Evolutionary conservation across 2,797 vertebrate species (phyloP).

Genomic region (Micropoecilia bifurca): DNA sequence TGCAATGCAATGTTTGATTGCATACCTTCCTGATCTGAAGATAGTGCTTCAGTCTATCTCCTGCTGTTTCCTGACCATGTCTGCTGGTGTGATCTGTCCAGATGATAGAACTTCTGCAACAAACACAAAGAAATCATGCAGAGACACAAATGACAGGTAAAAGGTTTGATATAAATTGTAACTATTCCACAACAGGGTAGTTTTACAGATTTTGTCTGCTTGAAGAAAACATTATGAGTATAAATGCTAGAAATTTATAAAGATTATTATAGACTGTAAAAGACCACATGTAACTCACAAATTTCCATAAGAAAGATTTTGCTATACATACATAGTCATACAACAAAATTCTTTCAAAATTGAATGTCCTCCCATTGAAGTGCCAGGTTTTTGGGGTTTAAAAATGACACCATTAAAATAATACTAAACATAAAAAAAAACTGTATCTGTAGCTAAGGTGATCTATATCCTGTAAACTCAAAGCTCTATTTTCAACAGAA

Average conservation of each 20-base stretch:
- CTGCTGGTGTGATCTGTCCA: conserved; percentile 1
- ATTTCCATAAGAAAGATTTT: background rate
- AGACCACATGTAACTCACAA: background rate
- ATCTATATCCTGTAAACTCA: background rate
- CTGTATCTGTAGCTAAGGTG: no score
- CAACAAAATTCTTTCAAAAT: background rate
- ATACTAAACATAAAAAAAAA: background rate
- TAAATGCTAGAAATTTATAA: background rate
- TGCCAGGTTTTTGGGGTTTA: background rate
- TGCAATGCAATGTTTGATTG: conserved; percentile 11
- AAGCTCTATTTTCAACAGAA: no score
- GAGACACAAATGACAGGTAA: background rate
- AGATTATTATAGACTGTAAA: background rate
- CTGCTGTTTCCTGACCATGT: background rate
- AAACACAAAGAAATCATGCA: background rate
- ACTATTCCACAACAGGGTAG: background rate
- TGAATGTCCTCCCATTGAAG: background rate
- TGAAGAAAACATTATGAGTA: background rate
- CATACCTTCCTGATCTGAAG: background rate
- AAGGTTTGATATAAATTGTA: background rate
- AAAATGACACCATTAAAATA: background rate
- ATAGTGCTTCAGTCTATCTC: background rate
- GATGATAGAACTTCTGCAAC: conserved; percentile 18
- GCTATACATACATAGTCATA: background rate
- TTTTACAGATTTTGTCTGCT: background rate